Evolutionary conservation across 2,113 vertebrate genomes (phyloP).

Genomic region (Hystrix brachyura): DNA sequence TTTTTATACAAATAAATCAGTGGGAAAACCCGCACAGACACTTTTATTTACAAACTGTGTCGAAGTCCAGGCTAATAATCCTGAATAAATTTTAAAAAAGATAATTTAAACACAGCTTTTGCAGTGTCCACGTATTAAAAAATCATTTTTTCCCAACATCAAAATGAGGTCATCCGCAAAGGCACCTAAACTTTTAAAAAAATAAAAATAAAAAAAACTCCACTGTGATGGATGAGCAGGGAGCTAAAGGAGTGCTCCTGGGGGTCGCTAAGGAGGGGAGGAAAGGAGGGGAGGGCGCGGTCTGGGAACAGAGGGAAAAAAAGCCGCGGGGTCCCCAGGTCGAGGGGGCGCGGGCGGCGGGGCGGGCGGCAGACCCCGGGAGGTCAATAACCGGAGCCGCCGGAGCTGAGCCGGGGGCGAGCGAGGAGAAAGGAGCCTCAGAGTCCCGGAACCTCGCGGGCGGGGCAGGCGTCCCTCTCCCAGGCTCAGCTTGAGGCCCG

Average conservation of each 20-base stretch:
- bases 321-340: conserved; percentile 38
- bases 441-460: conserved; percentile 1
- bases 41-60: conserved; percentile 87
- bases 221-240: conserved; percentile 89
- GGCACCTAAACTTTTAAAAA: conserved; percentile 95
- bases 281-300: not conserved
- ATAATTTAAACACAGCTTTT: conserved; percentile 87
- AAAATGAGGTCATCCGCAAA: conserved; percentile 98
- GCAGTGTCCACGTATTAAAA: conserved; percentile 92
- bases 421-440: conserved; percentile 1
- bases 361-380: conserved; percentile 18
- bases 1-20: conserved; percentile 84
- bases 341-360: not conserved
- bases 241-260: not conserved
- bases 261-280: not conserved
- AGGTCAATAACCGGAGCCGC: conserved; percentile 47
- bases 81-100: conserved; percentile 86
- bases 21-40: conserved; percentile 85
- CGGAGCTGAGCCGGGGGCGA: conserved; percentile 28
- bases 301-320: not conserved
- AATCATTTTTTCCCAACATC: conserved; percentile 88
- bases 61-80: conserved; percentile 77
- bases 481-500: not conserved
- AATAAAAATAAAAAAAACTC: conserved; percentile 94
- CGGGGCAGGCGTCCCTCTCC: conserved; percentile 4